Percentiles rank a stretch among this genome's conserved stretches.
Conservation (phyloP, 2,888 invertebrate species). For the Heliconius sara region DNA sequence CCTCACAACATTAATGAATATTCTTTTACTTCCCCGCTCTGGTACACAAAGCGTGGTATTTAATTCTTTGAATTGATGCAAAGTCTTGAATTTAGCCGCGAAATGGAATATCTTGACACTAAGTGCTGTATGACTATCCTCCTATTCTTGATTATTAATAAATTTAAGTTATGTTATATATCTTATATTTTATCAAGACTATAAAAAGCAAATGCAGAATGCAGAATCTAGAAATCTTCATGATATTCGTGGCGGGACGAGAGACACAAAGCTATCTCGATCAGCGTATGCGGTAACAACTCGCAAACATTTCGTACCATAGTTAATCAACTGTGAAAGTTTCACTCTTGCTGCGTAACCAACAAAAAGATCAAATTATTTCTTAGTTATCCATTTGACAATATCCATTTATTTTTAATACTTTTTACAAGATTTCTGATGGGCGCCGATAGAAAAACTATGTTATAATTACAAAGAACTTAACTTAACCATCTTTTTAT, state of each 20-base stretch:
- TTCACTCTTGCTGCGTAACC: conserved; percentile 27
- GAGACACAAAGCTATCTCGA: conserved; percentile 60
- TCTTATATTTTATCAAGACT: no score
- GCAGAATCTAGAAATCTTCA: not conserved
- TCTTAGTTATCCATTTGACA: conserved; percentile 5
- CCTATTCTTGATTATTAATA: no score
- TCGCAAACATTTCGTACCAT: conserved; percentile 54
- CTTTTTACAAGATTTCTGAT: conserved; percentile 13
- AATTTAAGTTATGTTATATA: no score
- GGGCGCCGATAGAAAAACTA: conserved; percentile 15
- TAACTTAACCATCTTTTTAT: not conserved
- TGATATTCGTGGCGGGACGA: conserved; percentile 32
- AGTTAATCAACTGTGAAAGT: conserved; percentile 63
- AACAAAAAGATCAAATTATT: conserved; percentile 11
- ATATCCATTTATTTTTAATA: conserved; percentile 3
- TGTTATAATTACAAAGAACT: conserved; percentile 7
- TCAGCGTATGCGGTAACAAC: conserved; percentile 56
- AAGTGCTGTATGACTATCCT: no score
- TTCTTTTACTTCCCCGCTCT: no score
- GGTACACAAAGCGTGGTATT: no score
- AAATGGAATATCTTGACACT: not conserved
- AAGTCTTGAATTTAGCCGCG: no score
- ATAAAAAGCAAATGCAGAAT: no score
- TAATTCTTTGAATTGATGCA: no score
- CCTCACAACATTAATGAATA: not conserved